Evolutionary conservation across 2,888 invertebrate genomes (phyloP), one percentile per base, ranked within the genome.

Genomic region (Galeopsomyia nigrocyanea): DNA sequence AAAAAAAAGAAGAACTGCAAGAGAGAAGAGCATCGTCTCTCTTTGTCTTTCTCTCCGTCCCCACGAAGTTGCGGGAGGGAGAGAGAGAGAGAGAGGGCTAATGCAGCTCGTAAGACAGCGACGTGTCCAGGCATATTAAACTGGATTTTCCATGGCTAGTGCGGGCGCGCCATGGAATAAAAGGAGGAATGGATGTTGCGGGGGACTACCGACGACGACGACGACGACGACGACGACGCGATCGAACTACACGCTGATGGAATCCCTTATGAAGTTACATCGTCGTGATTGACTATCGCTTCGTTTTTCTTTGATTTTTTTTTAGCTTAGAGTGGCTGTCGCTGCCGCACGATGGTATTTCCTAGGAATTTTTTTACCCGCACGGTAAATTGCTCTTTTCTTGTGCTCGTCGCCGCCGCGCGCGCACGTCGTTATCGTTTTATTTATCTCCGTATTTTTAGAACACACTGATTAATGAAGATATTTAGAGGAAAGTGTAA

Each of bases 121-220:
- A 79, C 83, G 82, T 83, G 82, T 81, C 79, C 80, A 76, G 76
- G 82, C 81, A 82, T 82, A 83, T 82, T 82, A 83, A 85, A 82
- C 78, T 71, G 75, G 77, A 77, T 76, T 77, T 78, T 79, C 78
- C 75, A 47, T 13, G 26, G 26, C 49, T 60, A 39, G 56, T 56
- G 76, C 76, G 76, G 77, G 77, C 77, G 76, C 78, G 73, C 78
- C 78, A 79, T 77, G 77, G 75, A 77, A 14, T 60, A 46, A 19
- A 21, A 47, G 31, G 57, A 57, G 19, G 26, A 26, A 17, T 31
- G 63, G n/a, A 19, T 13, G 39, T 51, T 17, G 16, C 16, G 49
- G 63, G 17, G n/a, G n/a, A n/a, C n/a, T n/a, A n/a, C n/a, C 5
- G 26, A 2, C 26, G 26, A 26, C 26, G 26, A 26, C 26, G 26